phyloP scores from a whole-genome alignment of 2,888 invertebrate species.

The Elgonia sp. region DNA sequence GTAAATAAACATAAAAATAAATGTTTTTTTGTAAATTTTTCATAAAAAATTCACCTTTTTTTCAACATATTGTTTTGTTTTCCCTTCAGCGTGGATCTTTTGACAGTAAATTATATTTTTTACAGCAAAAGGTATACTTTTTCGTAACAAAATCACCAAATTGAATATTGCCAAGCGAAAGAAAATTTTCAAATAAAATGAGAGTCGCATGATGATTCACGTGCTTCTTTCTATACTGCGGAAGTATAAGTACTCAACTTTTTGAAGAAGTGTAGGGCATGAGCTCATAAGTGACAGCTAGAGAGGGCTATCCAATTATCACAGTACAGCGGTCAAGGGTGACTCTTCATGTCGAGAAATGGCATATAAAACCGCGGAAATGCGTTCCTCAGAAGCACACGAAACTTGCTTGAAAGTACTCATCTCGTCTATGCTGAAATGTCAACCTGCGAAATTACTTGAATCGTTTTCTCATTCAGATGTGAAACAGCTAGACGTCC shows the following conservation, averaged over 20 bases:
- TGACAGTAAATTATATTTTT: too few relatives aligned
- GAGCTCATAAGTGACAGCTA: constrained; percentile 69
- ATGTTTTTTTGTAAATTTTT: too few relatives aligned
- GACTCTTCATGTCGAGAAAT: constrained; percentile 60
- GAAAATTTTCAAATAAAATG: constrained; percentile 1
- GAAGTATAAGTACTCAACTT: constrained; percentile 40
- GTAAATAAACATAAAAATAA: too few relatives aligned
- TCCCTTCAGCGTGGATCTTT: too few relatives aligned
- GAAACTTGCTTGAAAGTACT: constrained; percentile 30
- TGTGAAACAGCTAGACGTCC: constrained; percentile 23
- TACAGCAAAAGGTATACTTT: too few relatives aligned
- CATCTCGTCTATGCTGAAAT: constrained; percentile 31
- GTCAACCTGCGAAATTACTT: constrained; percentile 52
- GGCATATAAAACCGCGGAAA: constrained; percentile 64
- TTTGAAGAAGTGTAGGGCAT: constrained; percentile 48
- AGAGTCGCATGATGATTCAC: not conserved
- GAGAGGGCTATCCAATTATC: constrained; percentile 71
- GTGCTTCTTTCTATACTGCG: constrained; percentile 11
- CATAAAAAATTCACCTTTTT: too few relatives aligned
- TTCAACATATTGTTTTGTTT: too few relatives aligned
- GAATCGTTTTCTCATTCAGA: constrained; percentile 51
- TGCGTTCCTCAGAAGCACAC: constrained; percentile 47
- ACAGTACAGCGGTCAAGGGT: constrained; percentile 71
- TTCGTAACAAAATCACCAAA: not conserved
- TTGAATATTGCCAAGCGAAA: not conserved